These are phyloP conservation scores for Ceyx erithaca DNA, from an alignment of 2,797 vertebrate species.

Conservation along the genomic window DNA sequence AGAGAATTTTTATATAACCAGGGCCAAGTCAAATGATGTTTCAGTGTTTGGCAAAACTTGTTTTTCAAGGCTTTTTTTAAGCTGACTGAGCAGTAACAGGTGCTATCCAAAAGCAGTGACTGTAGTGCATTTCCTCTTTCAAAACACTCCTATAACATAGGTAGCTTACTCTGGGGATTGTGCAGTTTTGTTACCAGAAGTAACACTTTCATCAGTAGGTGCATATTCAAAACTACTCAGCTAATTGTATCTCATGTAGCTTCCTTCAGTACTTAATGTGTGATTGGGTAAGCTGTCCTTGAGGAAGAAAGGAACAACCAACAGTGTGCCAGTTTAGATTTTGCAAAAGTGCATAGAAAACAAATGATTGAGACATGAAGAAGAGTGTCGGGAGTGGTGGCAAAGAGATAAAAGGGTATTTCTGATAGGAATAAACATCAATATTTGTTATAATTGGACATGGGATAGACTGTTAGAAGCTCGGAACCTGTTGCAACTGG, in stretches of 20 bases:
- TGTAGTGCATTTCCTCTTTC: not conserved
- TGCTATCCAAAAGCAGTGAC: not conserved
- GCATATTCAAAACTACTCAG: not conserved
- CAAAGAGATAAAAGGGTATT: not conserved
- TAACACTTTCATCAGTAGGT: not conserved
- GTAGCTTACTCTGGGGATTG: not conserved
- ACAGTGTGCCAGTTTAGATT: not conserved
- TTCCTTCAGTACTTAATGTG: not conserved
- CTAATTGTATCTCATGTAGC: not conserved
- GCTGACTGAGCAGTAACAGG: not conserved
- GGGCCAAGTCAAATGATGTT: not conserved
- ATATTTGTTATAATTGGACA: not conserved
- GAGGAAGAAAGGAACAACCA: not conserved
- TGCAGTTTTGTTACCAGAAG: not conserved
- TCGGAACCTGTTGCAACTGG: not conserved
- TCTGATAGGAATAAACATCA: not conserved
- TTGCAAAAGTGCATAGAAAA: not conserved
- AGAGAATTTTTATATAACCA: not conserved
- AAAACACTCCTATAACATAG: not conserved
- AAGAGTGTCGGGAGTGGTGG: not conserved
- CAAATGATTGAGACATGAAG: not conserved
- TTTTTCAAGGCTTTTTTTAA: not conserved
- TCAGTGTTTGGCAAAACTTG: not conserved
- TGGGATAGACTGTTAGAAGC: not conserved
- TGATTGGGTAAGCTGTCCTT: not conserved